Base-by-base conservation (phyloP, 2,797 vertebrate species). In the Chelon labrosus region DNA sequence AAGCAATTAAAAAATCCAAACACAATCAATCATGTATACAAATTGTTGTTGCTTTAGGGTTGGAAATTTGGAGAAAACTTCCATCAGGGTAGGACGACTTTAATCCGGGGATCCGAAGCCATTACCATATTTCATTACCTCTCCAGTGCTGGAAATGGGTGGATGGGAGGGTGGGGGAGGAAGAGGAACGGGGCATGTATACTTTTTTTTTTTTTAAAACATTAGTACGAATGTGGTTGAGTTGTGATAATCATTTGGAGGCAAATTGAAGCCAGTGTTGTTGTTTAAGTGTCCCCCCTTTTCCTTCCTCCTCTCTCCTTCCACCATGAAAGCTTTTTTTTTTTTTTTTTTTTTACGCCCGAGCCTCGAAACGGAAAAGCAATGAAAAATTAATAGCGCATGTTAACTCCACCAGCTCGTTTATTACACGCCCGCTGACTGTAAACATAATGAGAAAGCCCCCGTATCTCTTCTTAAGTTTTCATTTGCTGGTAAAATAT, bases 381-480 rank as follows among this genome's bases (percentile, higher is more conserved):
- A 87, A 91, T 93, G 92, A 91, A 94, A 93, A 93, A 91, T 93
- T 93, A 94, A 93, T 92, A 93, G 91, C 90, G 90, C 91, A 93
- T 93, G 91, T 92, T 93, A 92, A 93, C 89, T 92, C 89, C 85
- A 88, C 88, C 89, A 88, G 85, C 88, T 91, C 90, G 91, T 93
- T 93, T 93, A 93, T 94, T 94, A 94, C 90, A 94, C 91, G 91
- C 91, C 88, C 72, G 89, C 82, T 93, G 90, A 91, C 89, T 92
- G 91, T 92, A 91, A 91, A 93, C 92, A 91, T 92, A 94, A 94
- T 92, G 88, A 93, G 90, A 92, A 94, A 89, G 85, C 85, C 70
- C 55, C 81, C 79, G 73, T 91, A 90, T 91, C 89, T 92, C 79
- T 84, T 83, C 77, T 92, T 91, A 88, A 83, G 85, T 88, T 91